Base-by-base conservation (phyloP, 1,140 invertebrate species). In the Diorhabda carinulata region DNA sequence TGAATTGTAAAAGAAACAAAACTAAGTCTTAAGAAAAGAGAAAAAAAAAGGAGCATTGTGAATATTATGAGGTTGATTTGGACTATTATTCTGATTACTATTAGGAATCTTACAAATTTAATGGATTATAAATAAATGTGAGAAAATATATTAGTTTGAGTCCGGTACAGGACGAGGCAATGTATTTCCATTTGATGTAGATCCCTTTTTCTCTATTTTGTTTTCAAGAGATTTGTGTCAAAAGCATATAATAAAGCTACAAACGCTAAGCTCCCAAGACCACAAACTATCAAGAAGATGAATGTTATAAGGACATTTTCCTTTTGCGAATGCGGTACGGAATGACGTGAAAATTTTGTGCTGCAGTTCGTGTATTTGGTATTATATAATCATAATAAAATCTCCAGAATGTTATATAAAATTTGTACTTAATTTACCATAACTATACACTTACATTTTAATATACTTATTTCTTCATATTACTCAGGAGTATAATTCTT, bases 241-340 rank as follows among this genome's bases (percentile, higher is more conserved):
- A 59, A 41, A 64, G 57, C 57, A 60, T 64, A 64, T 70, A 70
- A 70, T 70, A 70, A 70, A 70, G 68, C 68, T 70, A 62, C 67
- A 68, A 57, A 68, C 59, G 59, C 57, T 60, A 57, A 64, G 57
- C 61, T 65, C 42, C 6, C 67, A 44, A 62, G 63, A 10, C 63
- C 58, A 52, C 63, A 44, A 61, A 65, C 68, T 61, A 70, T 70
- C 68, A 70, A 25, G 68, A 70, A 70, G 68, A 70, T 70, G 68
- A 70, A 70, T 70, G 68, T 70, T 70, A 70, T 62, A 61, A 66
- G 68, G 56, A 42, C 47, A n/a, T 52, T 52, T 43, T 70, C 64
- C 63, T 70, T 64, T 70, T 70, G 68, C 66, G 59, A 47, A 52
- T n/a, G 47, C 47, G 47, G 58, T 64, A 41, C 45, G n/a, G 67